phyloP scores from a whole-genome alignment of 2,113 vertebrate genomes.

The Hippolais icterina region DNA sequence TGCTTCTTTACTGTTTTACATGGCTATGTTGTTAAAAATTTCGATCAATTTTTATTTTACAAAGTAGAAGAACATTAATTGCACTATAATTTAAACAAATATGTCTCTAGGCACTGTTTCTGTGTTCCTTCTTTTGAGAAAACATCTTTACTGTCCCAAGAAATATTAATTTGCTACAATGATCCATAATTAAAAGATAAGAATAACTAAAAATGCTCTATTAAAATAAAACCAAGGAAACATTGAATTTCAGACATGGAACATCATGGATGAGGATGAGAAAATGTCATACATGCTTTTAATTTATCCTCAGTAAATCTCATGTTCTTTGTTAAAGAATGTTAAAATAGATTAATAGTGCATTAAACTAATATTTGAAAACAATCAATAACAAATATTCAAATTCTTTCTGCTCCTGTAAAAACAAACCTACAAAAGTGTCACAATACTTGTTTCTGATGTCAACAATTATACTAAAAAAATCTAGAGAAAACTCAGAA shows the following conservation, averaged over 20 bases:
- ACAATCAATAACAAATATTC: neutral
- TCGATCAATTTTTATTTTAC: neutral
- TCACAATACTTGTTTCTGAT: neutral
- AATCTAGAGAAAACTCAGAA: rapidly evolving
- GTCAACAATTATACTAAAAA: neutral
- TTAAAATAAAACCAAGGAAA: neutral
- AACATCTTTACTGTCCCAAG: neutral
- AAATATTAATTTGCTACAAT: neutral
- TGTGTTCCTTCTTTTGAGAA: neutral
- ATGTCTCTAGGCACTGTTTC: neutral
- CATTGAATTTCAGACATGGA: neutral
- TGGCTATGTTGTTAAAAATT: neutral
- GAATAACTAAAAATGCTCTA: neutral
- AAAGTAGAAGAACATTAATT: neutral
- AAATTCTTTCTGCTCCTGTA: neutral
- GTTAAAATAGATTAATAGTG: neutral
- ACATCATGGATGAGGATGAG: neutral
- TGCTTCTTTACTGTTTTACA: neutral
- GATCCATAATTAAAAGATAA: neutral
- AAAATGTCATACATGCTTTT: neutral
- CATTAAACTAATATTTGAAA: neutral
- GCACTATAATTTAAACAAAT: neutral
- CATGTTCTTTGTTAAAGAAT: neutral
- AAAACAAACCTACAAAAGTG: neutral
- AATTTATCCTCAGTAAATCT: neutral